Base-by-base conservation (phyloP, 2,888 invertebrate genomes). In the Thymelicus lineola region DNA sequence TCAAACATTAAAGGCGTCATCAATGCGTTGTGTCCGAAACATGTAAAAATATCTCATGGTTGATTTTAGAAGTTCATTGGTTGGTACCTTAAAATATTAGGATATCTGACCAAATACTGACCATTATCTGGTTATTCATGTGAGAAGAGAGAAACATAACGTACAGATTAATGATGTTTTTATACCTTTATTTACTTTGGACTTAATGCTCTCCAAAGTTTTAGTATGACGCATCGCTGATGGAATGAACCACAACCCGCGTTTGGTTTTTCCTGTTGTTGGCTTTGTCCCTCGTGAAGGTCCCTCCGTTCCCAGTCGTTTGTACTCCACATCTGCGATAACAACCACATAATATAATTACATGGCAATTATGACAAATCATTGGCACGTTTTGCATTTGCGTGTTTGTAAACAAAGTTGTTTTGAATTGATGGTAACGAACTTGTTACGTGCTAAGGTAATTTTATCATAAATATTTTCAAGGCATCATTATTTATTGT, bases 211-310 rank as follows among this genome's bases (percentile, higher is more conserved):
- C 71, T 93, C 94, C 65, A 94, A 81, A 9, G 93, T 94, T 77
- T 92, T 92, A 0, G 94, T 94, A 73, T 94, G 93, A 10, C 93
- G 86, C 72, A 94, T 90, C 15, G 93, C 91, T 53, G 91, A 90
- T 9, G 94, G 94, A 70, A 94, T 91, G 67, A 94, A 94, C 91
- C 94, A 94, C n/a, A 94, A 82, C 1, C 91, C 87, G 4, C 91
- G 86, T 79, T 92, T 94, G 1, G 82, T 75, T 77, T 91, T 94
- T 64, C 80, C 84, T 53, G 82, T 81, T 42, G 82, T 76, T 6
- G 85, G 77, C 75, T 90, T 90, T 7, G 84, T 78, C 45, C 78
- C 78, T 38, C 87, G 80, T 35, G 84, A 80, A 28, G 80, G 79
- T 4, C 84, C 85, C 66, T 89, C 89, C 72, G 82, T 88, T 6